Base-by-base conservation (phyloP, 2,797 vertebrate genomes). In the Trachops cirrhosus region DNA sequence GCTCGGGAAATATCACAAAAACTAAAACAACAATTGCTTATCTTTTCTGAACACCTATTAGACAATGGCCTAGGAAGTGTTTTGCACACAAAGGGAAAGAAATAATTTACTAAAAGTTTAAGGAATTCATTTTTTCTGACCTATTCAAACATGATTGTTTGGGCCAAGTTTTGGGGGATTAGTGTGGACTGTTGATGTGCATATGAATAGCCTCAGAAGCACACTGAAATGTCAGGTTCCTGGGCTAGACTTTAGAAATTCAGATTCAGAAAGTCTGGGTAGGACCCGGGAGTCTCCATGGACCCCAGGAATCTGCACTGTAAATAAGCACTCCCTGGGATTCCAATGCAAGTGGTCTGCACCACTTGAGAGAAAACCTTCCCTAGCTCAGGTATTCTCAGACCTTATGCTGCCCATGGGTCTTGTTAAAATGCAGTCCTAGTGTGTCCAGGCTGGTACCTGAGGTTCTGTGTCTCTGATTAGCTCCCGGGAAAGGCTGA, bases 81-180 rank as follows among this genome's bases (percentile, higher is more conserved):
- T 86, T 88, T 89, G 12, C 14, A 19, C 19, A 80, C 0, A 84
- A 79, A 91, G 37, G 29, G 73, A 77, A 94, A 48, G 34, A 91
- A 80, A 84, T 26, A 48, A 22, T 59, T 95, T 64, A 80, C 57
- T 9, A 67, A 18, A 48, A 68, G 26, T 46, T 90, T 52, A 88
- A 96, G 34, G n/a, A 74, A n/a, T 83, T 93, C n/a, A 34, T 6
- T 59, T 93, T 93, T 95, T 85, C 95, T 91, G 68, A 88, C 22
- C 8, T 73, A 41, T 48, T 89, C 67, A 94, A 70, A 46, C 39
- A 80, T 19, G 26, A 77, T 22, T 77, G 22, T 78, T 39, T 79
- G 57, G 48, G 41, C 50, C 68, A 96, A n/a, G 37, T 71, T 37
- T 91, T 52, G 70, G 50, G 24, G 62, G 34, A 68, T 84, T 59